A percentile compares a stretch with the other conserved stretches of the same genome.
Evolutionary conservation across 30 jellyfish, hydroid and myxozoan species (phyloP).

Genomic region (Morbakka virulenta): DNA sequence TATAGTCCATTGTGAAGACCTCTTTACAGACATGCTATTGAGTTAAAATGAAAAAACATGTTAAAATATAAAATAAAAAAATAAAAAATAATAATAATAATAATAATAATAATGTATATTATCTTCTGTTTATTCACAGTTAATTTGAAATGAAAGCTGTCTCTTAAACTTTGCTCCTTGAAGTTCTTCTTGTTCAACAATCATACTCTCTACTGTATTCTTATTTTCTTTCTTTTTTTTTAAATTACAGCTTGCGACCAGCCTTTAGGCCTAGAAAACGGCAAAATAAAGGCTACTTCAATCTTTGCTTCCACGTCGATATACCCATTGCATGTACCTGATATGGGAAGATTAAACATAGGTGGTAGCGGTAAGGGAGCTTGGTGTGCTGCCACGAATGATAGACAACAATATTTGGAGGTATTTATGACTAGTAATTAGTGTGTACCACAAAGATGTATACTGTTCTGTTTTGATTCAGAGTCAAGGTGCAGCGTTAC

Average conservation of each 20-base stretch:
- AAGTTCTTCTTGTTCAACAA: too few relatives aligned
- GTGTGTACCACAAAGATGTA: neutral
- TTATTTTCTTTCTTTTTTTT: too few relatives aligned
- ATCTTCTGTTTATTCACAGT: too few relatives aligned
- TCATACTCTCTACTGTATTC: too few relatives aligned
- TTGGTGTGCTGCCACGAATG: constrained; percentile 78
- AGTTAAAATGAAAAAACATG: too few relatives aligned
- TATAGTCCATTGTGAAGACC: too few relatives aligned
- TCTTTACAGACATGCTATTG: too few relatives aligned
- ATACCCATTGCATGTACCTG: constrained; percentile 26
- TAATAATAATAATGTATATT: too few relatives aligned
- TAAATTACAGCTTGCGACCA: constrained; percentile 78
- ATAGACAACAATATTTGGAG: constrained; percentile 71
- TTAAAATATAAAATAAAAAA: too few relatives aligned
- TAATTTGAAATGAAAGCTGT: too few relatives aligned
- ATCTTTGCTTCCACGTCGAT: constrained; percentile 70
- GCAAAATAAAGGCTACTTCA: constrained; percentile 48
- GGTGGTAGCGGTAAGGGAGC: constrained; percentile 61
- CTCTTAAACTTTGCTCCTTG: too few relatives aligned
- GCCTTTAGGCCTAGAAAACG: constrained; percentile 55
- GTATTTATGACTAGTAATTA: constrained; percentile 1
- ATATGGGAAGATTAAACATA: constrained; percentile 64
- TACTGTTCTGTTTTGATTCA: neutral
- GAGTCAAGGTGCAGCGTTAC: neutral
- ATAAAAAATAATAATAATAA: too few relatives aligned